A percentile compares a stretch with the other conserved stretches of the same genome.
phyloP scores from a whole-genome alignment of 2,797 vertebrate genomes.

The Austrolebias charrua region DNA sequence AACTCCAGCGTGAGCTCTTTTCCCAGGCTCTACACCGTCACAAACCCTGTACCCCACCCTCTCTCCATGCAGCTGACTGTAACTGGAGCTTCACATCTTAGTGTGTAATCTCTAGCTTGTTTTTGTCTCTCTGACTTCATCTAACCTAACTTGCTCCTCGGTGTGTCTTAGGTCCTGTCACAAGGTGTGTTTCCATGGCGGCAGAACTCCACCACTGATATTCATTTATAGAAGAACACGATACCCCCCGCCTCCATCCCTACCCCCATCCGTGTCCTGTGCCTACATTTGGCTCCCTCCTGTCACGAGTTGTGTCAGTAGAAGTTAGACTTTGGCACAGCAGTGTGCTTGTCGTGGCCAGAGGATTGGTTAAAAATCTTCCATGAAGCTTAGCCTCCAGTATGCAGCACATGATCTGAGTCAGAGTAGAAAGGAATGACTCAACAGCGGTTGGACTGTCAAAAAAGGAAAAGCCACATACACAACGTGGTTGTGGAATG shows the following conservation, averaged over 20 bases:
- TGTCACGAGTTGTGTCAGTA: conserved; percentile 69
- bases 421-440: conserved; percentile 57
- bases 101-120: conserved; percentile 67
- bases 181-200: conserved; percentile 69
- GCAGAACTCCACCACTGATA: conserved; percentile 46
- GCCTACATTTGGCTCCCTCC: conserved; percentile 67
- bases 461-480: conserved; percentile 46
- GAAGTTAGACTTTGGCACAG: conserved; percentile 56
- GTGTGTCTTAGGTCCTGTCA: conserved; percentile 60
- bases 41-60: conserved; percentile 21
- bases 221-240: conserved; percentile 46
- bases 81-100: conserved; percentile 59
- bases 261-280: conserved; percentile 16
- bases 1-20: conserved; percentile 29
- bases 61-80: conserved; percentile 58
- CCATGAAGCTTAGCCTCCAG: conserved; percentile 64
- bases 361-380: conserved; percentile 59
- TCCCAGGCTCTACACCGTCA: conserved; percentile 50
- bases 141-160: conserved; percentile 42
- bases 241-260: conserved; percentile 32
- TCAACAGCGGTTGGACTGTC: conserved; percentile 50
- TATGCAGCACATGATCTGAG: conserved; percentile 67
- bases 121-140: conserved; percentile 31
- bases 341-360: conserved; percentile 53
- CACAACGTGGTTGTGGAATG: conserved; percentile 28